Base-by-base conservation (phyloP, 2,888 invertebrate genomes). In the Gastracanthus pulcherrimus region DNA sequence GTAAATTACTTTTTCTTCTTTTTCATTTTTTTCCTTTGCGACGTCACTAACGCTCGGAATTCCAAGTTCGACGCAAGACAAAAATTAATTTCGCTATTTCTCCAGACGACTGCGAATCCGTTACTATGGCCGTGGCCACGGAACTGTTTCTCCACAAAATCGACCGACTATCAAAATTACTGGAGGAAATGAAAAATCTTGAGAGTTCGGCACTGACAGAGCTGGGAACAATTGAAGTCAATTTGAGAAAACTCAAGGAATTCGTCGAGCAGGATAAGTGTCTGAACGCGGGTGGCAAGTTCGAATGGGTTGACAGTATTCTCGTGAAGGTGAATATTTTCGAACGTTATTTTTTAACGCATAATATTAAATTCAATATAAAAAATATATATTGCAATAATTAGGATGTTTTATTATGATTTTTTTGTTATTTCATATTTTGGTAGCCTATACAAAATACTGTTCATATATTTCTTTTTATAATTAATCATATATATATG, bases 231-330 rank as follows among this genome's bases (percentile, higher is more conserved):
- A 88, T 92, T 31, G 83, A 89, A 55, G 85, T 81, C 9, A 91
- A 89, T 78, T 89, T 94, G 81, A 86, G 88, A 9, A 90, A 90
- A 69, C 89, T 94, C 76, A 87, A 90, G 69, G 84, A 84, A 0
- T 92, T 92, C 86, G 93, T 94, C 0, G 89, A 92, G 62, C 92
- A 92, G 62, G 93, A 94, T 4, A 93, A 94, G 41, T 94, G 95
- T 9, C 92, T 96, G 2, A 96, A 95, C 86, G 95, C 95, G 0
- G 97, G 97, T n/a, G 98, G 98, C 5, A 96, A 96, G 91, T 98
- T 98, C 89, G 97, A 98, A 92, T 98, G 98, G 97, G 95, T 98
- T 19, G 97, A 98, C 92, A 97, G 97, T 16, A 92, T 96, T 84
- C 93, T 98, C 72, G 96, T 98, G 0, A 97, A 97, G 93, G 95